Percentiles rank a stretch among this genome's conserved stretches.
Conservation (phyloP, 2,113 vertebrate species). For the Turdus rufiventris region DNA sequence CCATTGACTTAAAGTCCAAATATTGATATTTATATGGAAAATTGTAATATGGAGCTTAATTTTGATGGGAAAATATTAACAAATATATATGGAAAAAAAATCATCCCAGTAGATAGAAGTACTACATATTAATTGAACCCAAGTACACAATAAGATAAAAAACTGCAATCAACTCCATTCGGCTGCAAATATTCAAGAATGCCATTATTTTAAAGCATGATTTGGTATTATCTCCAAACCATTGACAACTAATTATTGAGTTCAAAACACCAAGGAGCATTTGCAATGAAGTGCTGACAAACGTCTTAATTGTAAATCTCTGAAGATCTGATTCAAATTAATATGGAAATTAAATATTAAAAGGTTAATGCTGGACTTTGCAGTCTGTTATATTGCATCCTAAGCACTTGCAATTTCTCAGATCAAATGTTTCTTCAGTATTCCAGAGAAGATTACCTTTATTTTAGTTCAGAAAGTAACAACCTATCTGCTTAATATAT, state of each 20-base stretch:
- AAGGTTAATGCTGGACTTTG: not conserved
- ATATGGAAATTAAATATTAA: constrained; percentile 15
- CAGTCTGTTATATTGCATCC: not conserved
- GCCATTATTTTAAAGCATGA: not conserved
- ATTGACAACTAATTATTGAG: not conserved
- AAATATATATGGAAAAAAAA: not conserved
- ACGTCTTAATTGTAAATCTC: constrained; percentile 23
- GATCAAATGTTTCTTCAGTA: not conserved
- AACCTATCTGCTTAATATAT: not conserved
- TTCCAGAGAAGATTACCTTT: not conserved
- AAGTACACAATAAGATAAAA: not conserved
- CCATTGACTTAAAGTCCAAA: not conserved
- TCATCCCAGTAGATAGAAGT: not conserved
- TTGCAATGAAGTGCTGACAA: constrained; percentile 23
- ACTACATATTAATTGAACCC: not conserved
- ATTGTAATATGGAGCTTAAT: not conserved
- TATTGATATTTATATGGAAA: not conserved
- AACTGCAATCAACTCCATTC: not conserved
- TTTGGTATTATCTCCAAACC: not conserved
- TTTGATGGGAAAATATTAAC: not conserved
- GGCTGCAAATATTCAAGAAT: not conserved
- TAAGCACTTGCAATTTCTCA: not conserved
- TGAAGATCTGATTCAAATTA: not conserved
- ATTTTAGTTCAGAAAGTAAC: not conserved
- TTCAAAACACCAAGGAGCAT: not conserved